Base-by-base conservation (phyloP, 2,113 vertebrate genomes). In the Vicugna pacos region DNA sequence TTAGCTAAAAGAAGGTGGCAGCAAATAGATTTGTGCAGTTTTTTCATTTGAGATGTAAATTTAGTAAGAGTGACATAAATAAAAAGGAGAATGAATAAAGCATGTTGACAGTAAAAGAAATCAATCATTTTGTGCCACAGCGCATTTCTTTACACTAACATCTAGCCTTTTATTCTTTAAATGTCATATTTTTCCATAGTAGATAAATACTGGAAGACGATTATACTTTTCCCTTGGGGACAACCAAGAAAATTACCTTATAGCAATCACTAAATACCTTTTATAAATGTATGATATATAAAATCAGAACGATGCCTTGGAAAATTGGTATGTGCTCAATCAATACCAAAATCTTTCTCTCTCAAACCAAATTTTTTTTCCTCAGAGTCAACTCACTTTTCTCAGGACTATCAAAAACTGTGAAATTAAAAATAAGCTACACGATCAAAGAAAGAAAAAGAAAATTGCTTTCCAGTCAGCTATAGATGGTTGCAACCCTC, bases 21-120 rank as follows among this genome's bases (percentile, higher is more conserved):
- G 30, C 76, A 81, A 92, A 70, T 80, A 85, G 38, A 87, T 91
- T 80, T 92, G 35, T 64, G 38, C 38, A 42, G 38, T 84, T 26
- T 89, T 93, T 89, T 50, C 26, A 64, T 94, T 93, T 76, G 58
- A 91, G 60, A 91, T 91, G 6, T 77, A 82, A 88, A 95, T 88
- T 93, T 77, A 75, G 58, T 73, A 87, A 88, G 38, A 82, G 54
- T 76, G 75, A 42, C 58, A 90, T 90, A 69, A 89, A 75, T 80
- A 81, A 72, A 87, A 94, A 89, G 48, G 50, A 91, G 16, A n/a
- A 28, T 35, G 46, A 32, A 46, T 73, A 81, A 93, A 87, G 52
- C 50, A 89, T 48, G 28, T 62, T 77, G 87, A 85, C 75, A 96
- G 20, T 75, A 93, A 92, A 93, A 90, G 17, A 97, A 96, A 94